Evolutionary conservation across 2,888 invertebrate species (phyloP).

Genomic region (Philaethria dido): DNA sequence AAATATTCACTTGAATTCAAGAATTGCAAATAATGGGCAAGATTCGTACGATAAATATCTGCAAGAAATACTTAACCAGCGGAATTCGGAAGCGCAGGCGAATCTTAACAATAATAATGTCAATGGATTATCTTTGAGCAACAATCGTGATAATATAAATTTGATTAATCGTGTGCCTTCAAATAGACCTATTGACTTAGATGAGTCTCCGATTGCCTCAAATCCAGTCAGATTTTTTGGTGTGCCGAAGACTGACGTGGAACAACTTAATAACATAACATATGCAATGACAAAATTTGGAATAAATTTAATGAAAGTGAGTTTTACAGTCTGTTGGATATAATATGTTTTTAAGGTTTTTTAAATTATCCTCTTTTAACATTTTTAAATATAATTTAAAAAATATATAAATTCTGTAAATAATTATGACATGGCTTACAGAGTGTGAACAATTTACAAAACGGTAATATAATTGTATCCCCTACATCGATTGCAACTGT

Average conservation of each 20-base stretch:
- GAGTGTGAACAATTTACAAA: slow-evolving; percentile 46
- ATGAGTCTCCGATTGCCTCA: slow-evolving; percentile 30
- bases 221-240: slow-evolving; percentile 39
- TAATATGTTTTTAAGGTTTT: neutral
- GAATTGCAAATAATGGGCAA: neutral
- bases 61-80: slow-evolving; percentile 28
- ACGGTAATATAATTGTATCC: slow-evolving; percentile 71
- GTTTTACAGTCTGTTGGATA: neutral
- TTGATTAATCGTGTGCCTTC: slow-evolving; percentile 18
- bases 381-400: neutral
- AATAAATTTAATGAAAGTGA: slow-evolving; percentile 63
- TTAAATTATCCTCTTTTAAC: neutral
- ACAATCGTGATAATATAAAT: slow-evolving; percentile 29
- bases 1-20: neutral
- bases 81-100: neutral
- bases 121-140: neutral
- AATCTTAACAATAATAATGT: neutral
- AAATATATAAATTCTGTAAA: neutral
- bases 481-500: slow-evolving; percentile 74
- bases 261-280: slow-evolving; percentile 49
- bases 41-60: slow-evolving; percentile 32
- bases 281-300: slow-evolving; percentile 60
- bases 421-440: slow-evolving; percentile 45
- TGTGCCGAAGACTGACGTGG: slow-evolving; percentile 41
- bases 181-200: slow-evolving; percentile 7